Evolutionary conservation across 2,888 invertebrate species (phyloP).

Genomic region (Drosophila sordidula): DNA sequence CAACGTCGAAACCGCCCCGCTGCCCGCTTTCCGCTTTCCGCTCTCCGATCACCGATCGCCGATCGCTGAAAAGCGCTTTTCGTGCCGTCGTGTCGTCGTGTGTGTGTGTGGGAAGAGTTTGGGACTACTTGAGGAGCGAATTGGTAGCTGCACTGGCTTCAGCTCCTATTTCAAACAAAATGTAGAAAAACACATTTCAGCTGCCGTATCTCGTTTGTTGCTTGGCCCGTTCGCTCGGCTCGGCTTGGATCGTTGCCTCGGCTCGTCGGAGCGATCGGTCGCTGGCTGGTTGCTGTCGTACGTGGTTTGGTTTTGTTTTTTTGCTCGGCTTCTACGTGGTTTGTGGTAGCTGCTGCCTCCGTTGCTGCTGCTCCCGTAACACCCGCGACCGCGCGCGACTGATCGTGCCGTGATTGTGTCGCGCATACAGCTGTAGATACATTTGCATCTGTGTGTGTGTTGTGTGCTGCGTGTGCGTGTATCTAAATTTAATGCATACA

Average conservation of each 20-base stretch:
- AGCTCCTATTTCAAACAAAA: constrained; percentile 85
- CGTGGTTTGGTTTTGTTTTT: constrained; percentile 43
- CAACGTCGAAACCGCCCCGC: constrained; percentile 50
- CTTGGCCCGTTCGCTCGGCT: constrained; percentile 41
- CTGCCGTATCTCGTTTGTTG: constrained; percentile 77
- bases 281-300: constrained; percentile 19
- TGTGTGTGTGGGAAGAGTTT: constrained; percentile 85
- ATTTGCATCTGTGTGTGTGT: constrained; percentile 17
- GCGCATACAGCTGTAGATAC: constrained; percentile 30
- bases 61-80: constrained; percentile 71
- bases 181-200: constrained; percentile 84
- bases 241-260: constrained; percentile 22
- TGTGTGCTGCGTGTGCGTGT: constrained; percentile 25
- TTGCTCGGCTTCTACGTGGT: constrained; percentile 71
- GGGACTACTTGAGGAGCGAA: constrained; percentile 86
- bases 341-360: constrained; percentile 69
- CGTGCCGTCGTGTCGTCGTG: constrained; percentile 42
- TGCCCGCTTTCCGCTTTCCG: no score
- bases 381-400: constrained; percentile 62
- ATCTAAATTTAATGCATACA: constrained; percentile 25
- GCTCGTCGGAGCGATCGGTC: constrained; percentile 13
- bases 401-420: constrained; percentile 74
- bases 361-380: constrained; percentile 64
- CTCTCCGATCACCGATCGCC: constrained; percentile 8
- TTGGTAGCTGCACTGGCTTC: constrained; percentile 86